Conservation (phyloP, 2,888 invertebrate genomes). For the Papilio demoleus region DNA sequence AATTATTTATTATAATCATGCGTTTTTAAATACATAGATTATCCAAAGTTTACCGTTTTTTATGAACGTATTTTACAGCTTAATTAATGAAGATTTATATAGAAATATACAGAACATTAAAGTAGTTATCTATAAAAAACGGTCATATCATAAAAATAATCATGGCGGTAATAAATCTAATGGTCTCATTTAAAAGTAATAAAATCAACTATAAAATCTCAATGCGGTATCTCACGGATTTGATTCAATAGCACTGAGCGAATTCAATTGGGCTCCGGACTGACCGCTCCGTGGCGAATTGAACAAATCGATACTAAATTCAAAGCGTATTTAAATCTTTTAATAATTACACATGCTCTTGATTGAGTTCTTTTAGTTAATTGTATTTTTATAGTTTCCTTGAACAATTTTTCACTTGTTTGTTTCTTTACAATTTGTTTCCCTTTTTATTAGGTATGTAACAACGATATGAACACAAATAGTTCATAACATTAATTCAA, state of each 20-base stretch:
- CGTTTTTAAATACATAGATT: constrained; percentile 57
- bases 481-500: neutral
- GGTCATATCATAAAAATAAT: constrained; percentile 72
- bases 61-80: constrained; percentile 56
- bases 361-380: constrained; percentile 35
- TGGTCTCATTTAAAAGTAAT: constrained; percentile 78
- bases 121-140: constrained; percentile 58
- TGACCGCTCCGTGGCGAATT: constrained; percentile 75
- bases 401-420: neutral
- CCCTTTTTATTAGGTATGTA: neutral
- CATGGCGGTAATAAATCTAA: constrained; percentile 76
- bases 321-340: constrained; percentile 59
- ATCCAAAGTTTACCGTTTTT: constrained; percentile 53
- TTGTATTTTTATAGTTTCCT: neutral
- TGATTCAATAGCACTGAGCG: constrained; percentile 73
- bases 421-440: neutral
- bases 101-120: constrained; percentile 15
- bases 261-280: constrained; percentile 74
- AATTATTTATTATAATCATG: constrained; percentile 6
- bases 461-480: neutral
- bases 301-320: constrained; percentile 64
- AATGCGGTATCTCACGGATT: constrained; percentile 72
- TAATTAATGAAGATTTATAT: constrained; percentile 57
- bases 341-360: constrained; percentile 52
- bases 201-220: constrained; percentile 77